phyloP scores from a whole-genome alignment of 2,888 invertebrate species.

The Baccha elongata region DNA sequence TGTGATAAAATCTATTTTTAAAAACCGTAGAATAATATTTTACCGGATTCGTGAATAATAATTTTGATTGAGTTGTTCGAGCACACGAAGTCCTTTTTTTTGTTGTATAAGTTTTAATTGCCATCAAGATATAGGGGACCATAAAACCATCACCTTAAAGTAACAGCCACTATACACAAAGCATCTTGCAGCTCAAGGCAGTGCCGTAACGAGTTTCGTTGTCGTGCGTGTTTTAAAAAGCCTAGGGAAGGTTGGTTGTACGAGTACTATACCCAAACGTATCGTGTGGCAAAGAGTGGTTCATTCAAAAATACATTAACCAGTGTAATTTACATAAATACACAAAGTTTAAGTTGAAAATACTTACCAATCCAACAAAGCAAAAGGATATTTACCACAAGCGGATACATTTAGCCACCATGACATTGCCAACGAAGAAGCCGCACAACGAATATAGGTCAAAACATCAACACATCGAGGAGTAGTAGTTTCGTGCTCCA shows the following conservation, averaged over 20 bases:
- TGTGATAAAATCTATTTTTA: constrained; percentile 18
- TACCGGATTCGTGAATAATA: constrained; percentile 16
- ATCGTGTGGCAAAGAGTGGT: not conserved
- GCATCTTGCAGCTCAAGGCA: not conserved
- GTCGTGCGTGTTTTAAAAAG: not conserved
- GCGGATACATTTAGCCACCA: constrained; percentile 56
- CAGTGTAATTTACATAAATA: constrained; percentile 26
- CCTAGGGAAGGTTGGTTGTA: too few relatives aligned
- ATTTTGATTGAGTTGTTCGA: constrained; percentile 1
- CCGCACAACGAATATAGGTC: constrained; percentile 67
- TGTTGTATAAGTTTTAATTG: not conserved
- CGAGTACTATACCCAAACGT: too few relatives aligned
- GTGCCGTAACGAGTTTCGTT: not conserved
- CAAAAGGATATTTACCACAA: constrained; percentile 55
- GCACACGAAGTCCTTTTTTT: too few relatives aligned
- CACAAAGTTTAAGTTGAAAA: constrained; percentile 25
- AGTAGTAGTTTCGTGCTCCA: constrained; percentile 55
- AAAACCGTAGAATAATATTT: not conserved
- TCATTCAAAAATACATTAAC: constrained; percentile 1
- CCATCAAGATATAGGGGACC: constrained; percentile 11
- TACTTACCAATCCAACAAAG: not conserved
- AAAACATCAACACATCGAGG: constrained; percentile 43
- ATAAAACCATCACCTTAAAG: constrained; percentile 11
- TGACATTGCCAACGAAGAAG: constrained; percentile 70
- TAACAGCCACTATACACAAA: not conserved